Conservation (phyloP, 2,113 vertebrate genomes). For the Rhabdomys dilectus region DNA sequence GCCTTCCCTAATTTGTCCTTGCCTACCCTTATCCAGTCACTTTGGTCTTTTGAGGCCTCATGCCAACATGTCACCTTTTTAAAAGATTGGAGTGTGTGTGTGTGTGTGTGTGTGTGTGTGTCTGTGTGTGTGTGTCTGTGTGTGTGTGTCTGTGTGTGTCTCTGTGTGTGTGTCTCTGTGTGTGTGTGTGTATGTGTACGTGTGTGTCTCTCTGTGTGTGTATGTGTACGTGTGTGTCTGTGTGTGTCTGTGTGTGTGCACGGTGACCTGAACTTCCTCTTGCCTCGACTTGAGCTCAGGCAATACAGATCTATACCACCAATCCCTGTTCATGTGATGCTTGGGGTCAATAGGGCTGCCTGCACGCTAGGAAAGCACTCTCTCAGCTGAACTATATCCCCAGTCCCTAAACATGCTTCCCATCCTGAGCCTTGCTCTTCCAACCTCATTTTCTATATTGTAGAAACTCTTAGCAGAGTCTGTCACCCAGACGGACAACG, state of each 20-base stretch:
- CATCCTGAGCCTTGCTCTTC: fast-evolving
- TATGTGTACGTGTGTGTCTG: no score
- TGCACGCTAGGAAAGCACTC: neutral
- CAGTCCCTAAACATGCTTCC: neutral
- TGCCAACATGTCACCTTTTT: neutral
- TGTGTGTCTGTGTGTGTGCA: no score
- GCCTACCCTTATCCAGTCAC: neutral
- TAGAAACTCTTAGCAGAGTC: neutral
- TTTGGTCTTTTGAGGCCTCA: neutral
- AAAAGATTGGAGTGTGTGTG: neutral
- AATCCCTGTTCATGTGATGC: neutral
- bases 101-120: neutral
- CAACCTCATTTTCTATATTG: fast-evolving
- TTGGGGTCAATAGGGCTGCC: neutral
- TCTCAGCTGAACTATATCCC: neutral
- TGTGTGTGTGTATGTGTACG: neutral
- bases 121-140: neutral
- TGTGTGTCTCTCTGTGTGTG: neutral
- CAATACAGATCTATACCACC: neutral
- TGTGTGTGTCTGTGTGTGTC: neutral
- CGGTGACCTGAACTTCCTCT: neutral
- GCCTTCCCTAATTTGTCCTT: neutral
- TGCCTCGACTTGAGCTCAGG: neutral
- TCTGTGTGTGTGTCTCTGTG: neutral
- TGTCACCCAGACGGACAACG: neutral